Conservation (phyloP, 2,797 vertebrate genomes). For the Platyrinchus mystaceus region DNA sequence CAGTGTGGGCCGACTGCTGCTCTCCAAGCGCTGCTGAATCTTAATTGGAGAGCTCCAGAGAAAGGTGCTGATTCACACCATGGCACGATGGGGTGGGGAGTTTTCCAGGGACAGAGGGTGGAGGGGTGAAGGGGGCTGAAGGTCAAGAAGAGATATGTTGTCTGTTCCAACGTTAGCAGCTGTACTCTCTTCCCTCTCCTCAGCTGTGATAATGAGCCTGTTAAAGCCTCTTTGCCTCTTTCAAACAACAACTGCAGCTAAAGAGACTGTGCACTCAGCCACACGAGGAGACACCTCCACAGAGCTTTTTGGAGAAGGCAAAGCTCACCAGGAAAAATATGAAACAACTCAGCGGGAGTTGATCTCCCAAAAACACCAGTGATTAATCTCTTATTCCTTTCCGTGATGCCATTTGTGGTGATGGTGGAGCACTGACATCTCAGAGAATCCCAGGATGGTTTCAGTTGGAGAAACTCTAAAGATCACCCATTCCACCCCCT, state of each 20-base stretch:
- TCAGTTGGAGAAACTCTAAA: background rate
- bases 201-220: background rate
- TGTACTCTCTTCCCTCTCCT: background rate
- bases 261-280: background rate
- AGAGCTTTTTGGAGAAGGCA: background rate
- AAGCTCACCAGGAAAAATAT: background rate
- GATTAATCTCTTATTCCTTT: background rate
- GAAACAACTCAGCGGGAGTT: background rate
- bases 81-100: background rate
- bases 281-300: background rate
- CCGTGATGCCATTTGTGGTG: background rate
- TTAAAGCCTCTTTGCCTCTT: background rate
- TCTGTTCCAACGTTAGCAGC: background rate
- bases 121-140: constrained; percentile 1
- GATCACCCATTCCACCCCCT: rapidly evolving
- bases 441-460: background rate
- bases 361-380: background rate
- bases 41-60: constrained; percentile 50
- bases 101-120: background rate
- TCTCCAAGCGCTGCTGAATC: constrained; percentile 23
- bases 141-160: background rate
- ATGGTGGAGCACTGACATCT: no score
- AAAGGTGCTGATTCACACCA: constrained; percentile 56
- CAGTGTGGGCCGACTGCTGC: constrained; percentile 42
- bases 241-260: background rate